A percentile compares a stretch with the other conserved stretches of the same genome.
Evolutionary conservation across 2,888 invertebrate genomes (phyloP).

Genomic region (Dryococelus australis): DNA sequence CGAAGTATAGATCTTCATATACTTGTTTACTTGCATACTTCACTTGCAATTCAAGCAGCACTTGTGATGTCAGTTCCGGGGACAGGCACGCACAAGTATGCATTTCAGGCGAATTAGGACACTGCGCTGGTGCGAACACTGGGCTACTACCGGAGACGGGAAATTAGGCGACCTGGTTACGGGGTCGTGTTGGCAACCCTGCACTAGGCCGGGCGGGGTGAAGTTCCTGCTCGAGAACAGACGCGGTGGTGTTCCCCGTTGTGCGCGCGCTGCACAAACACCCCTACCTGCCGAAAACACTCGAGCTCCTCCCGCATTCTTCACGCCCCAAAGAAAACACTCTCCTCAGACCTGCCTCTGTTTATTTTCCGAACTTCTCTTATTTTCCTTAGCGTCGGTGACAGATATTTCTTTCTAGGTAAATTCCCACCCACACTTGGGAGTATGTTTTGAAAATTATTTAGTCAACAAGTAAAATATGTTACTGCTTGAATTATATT

Average conservation of each 20-base stretch:
- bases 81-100: no score
- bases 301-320: neutral
- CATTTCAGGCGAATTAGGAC: no score
- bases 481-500: neutral
- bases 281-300: constrained; percentile 2
- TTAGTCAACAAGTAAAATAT: neutral
- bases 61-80: no score
- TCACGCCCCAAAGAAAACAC: constrained; percentile 7
- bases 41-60: no score
- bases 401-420: no score
- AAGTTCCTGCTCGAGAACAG: neutral
- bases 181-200: no score
- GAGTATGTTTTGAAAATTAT: neutral
- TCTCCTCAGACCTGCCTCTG: neutral
- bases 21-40: no score
- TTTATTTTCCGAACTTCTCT: neutral
- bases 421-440: neutral
- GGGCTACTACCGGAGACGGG: no score
- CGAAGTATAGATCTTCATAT: no score
- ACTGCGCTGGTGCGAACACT: no score
- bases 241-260: neutral
- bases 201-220: neutral
- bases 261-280: constrained; percentile 11
- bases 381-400: neutral
- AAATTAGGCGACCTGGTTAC: no score